phyloP scores from a whole-genome alignment of 2,888 invertebrate genomes.

The Germaria angustata region DNA sequence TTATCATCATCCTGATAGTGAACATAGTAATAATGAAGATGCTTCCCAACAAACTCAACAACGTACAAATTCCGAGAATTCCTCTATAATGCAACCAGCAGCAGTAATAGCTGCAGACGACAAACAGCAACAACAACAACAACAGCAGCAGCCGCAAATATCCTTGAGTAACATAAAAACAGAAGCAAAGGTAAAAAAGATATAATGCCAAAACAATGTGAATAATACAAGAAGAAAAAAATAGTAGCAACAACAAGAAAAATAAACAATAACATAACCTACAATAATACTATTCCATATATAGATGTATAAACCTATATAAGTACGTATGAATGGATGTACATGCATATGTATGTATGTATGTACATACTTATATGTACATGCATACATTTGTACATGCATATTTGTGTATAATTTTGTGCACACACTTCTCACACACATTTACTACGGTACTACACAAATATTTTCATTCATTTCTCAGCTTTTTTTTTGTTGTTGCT shows the following conservation, averaged over 20 bases:
- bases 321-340: neutral
- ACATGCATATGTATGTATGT: neutral
- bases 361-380: neutral
- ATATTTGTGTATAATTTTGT: constrained; percentile 2
- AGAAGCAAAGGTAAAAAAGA: constrained; percentile 64
- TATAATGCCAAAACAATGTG: constrained; percentile 37
- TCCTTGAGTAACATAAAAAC: constrained; percentile 64
- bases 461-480: constrained; percentile 60
- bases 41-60: constrained; percentile 49
- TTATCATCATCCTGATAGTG: constrained; percentile 29
- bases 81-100: constrained; percentile 22
- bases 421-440: constrained; percentile 8
- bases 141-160: constrained; percentile 46
- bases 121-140: constrained; percentile 25
- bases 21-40: constrained; percentile 53
- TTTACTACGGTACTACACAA: constrained; percentile 43
- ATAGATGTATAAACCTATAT: constrained; percentile 1
- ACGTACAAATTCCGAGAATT: constrained; percentile 54
- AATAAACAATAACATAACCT: constrained; percentile 66
- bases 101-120: constrained; percentile 16
- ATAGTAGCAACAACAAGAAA: constrained; percentile 40
- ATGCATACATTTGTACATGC: neutral
- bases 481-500: constrained; percentile 48
- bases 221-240: constrained; percentile 40
- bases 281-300: constrained; percentile 51